Base-by-base conservation (phyloP, 2,888 invertebrate species). In the Orthonevra nobilis region DNA sequence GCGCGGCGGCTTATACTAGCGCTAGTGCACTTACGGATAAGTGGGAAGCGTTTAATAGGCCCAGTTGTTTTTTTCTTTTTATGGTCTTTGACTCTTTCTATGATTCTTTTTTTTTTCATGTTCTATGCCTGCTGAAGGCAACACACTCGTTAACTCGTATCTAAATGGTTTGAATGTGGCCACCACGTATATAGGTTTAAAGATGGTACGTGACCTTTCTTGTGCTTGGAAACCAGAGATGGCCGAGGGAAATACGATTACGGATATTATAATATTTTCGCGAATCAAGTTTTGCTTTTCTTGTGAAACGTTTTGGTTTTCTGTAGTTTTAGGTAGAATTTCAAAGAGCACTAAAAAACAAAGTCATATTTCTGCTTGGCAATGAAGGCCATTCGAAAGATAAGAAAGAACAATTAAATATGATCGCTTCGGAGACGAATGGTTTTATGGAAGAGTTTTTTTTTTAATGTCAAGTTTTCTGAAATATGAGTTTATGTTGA, bases 131-230 rank as follows among this genome's bases (percentile, higher is more conserved):
- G 17, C n/a, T n/a, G n/a, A n/a, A n/a, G n/a, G n/a, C n/a, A n/a
- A n/a, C n/a, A n/a, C n/a, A 17, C 19, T 40, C 20, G 36, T 48
- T 38, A 36, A 42, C 38, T 20, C 32, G 20, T 44, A 15, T 30
- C 23, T 23, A 12, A n/a, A n/a, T n/a, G n/a, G n/a, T n/a, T n/a
- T n/a, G n/a, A n/a, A n/a, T 19, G 28, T 36, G 46, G n/a, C 19
- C 61, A n/a, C n/a, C n/a, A 48, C 40, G 75, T 69, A 42, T 61
- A 54, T 38, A 48, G 75, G 40, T 50, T 50, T 36, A n/a, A 69
- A 50, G 56, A 56, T 63, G 48, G 12, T 63, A 74, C 69, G 61
- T 75, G 75, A 75, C 75, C 63, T 70, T 75, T 75, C 56, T 42
- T 56, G 9, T 17, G 19, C 10, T 44, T 9, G 30, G 48, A 56